Evolutionary conservation across 2,888 invertebrate species (phyloP), one percentile per base, ranked within the genome.

Genomic region (Drepana falcataria): DNA sequence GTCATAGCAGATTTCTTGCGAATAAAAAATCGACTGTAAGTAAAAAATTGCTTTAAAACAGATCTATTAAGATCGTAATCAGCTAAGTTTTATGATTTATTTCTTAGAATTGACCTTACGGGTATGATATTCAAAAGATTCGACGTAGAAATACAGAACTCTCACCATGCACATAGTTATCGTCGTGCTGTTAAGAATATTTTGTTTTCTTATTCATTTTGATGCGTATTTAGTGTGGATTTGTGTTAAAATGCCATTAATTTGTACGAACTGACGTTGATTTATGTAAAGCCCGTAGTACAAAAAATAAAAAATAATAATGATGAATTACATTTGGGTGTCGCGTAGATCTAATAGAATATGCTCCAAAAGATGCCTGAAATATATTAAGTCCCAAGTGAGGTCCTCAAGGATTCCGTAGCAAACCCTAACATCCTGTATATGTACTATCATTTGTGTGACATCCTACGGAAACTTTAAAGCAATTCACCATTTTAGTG

Each of bases 141-240:
- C 83, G 88, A 87, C 87, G 71, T 80, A 68, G 83, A 85, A 68
- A 37, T 35, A 58, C 69, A 58, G 57, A 61, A 65, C 65, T 70
- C 88, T 88, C 89, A 88, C 89, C 86, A 78, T 89, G 91, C 91
- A 90, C 91, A 87, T 91, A 91, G 91, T 90, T 79, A 82, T 87
- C 88, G 87, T 90, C 89, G 87, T 91, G 87, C 83, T 89, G 90
- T 90, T 87, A 87, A 81, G 83, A 80, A 74, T 75, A 75, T 84
- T 85, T 85, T 86, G 74, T 87, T 87, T 88, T 87, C 75, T 79
- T 87, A 79, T 85, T 88, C 79, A 86, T 88, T 87, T 88, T 79
- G 81, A 86, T 80, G 85, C 83, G 88, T 90, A 86, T 83, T 90
- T 89, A 91, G 89, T 90, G 86, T 90, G 84, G 69, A 77, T 87